A percentile compares a stretch with the other conserved stretches of the same genome.
Conservation (phyloP, 2,888 invertebrate species). For the Epicampocera succincta region DNA sequence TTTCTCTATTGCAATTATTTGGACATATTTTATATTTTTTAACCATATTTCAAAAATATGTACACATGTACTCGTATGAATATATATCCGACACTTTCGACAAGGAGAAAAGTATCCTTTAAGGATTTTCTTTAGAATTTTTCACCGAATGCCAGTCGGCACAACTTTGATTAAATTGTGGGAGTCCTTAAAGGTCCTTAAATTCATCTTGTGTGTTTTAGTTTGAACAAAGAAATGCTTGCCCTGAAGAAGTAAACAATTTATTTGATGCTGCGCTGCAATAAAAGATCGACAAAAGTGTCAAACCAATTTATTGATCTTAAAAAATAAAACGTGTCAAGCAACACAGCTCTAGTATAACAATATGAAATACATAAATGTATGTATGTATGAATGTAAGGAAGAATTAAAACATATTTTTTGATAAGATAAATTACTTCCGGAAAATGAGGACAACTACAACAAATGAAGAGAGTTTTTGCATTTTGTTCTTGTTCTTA, state of each 20-base stretch:
- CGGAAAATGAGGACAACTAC: conserved; percentile 37
- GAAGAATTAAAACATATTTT: neutral
- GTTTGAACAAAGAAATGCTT: conserved; percentile 35
- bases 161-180: conserved; percentile 28
- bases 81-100: too few relatives aligned
- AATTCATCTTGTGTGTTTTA: conserved; percentile 40
- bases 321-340: conserved; percentile 39
- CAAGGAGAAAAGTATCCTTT: neutral
- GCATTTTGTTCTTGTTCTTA: neutral
- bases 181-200: neutral
- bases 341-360: conserved; percentile 35
- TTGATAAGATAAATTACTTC: conserved; percentile 58
- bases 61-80: too few relatives aligned
- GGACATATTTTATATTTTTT: too few relatives aligned
- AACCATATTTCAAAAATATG: too few relatives aligned
- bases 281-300: conserved; percentile 40
- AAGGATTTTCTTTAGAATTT: neutral
- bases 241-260: conserved; percentile 10
- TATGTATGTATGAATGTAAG: conserved; percentile 1
- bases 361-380: neutral
- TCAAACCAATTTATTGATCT: conserved; percentile 47
- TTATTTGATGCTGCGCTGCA: conserved; percentile 14
- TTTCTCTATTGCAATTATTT: too few relatives aligned
- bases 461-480: conserved; percentile 25
- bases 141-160: conserved; percentile 44